Percentiles rank a stretch among this genome's conserved stretches.
Conservation (phyloP, 2,888 invertebrate genomes). For the Caenorhabditis sp. region DNA sequence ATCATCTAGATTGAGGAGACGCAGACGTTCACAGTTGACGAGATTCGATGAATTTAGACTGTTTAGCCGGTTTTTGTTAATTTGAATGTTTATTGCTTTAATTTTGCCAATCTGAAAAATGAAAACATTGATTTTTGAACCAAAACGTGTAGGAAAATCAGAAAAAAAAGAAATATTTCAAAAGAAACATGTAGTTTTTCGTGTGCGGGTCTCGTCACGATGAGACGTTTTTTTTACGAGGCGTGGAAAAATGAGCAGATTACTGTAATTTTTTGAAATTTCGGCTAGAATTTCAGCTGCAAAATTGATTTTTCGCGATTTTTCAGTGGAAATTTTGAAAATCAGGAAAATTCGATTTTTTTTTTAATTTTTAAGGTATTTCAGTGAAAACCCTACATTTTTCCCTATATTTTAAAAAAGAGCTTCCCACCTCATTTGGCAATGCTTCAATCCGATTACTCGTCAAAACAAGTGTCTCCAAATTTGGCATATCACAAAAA, state of each 20-base stretch:
- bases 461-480: constrained; percentile 29
- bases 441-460: constrained; percentile 29
- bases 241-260: no score
- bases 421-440: constrained; percentile 23
- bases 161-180: no score
- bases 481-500: constrained; percentile 11
- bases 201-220: no score
- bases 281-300: no score
- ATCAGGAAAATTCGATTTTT: no score
- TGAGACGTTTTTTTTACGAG: no score
- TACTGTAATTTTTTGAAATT: no score
- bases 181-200: no score
- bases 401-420: background rate
- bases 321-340: no score
- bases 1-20: constrained; percentile 90
- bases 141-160: background rate
- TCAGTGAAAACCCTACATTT: no score
- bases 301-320: no score
- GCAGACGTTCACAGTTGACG: constrained; percentile 84
- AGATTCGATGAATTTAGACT: constrained; percentile 47
- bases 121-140: background rate
- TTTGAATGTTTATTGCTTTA: constrained; percentile 86
- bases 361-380: no score
- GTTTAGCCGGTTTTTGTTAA: constrained; percentile 91
- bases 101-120: constrained; percentile 77